Base-by-base conservation (phyloP, 2,113 vertebrate genomes). In the Clarias batrachus region DNA sequence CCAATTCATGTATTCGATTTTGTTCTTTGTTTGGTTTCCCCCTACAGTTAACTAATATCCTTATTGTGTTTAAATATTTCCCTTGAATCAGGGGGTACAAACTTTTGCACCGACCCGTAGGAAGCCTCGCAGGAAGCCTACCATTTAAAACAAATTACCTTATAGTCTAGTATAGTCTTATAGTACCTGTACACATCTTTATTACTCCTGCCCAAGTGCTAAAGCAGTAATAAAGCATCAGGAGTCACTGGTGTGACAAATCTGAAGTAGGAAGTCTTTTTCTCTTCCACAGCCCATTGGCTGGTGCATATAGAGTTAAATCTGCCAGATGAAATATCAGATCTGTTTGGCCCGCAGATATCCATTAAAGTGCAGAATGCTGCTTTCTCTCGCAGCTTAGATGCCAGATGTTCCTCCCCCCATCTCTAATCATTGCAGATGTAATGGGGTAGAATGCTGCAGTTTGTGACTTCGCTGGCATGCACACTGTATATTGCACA, bases 371-470 rank as follows among this genome's bases (percentile, higher is more conserved):
- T 95, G 93, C 95, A 95, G 96, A 95, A 96, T 95, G 96, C 96
- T 96, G 95, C 95, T 97, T 96, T 97, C 96, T 96, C 96, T 96
- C 97, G 96, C 96, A 95, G 96, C 97, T 96, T 95, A 96, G 96
- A 96, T 94, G 95, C 97, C 97, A 98, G 97, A 97, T 99, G 97
- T 98, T 97, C 96, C 96, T 95, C 94, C 95, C 96, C 94, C 96
- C 95, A 96, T 96, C 96, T 96, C 97, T 96, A 96, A 96, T 98
- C 97, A 97, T 97, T 97, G 97, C 96, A 96, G 97, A 97, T 96
- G 97, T 97, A 98, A 98, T 98, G 97, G 97, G 95, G 96, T 97
- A 97, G 96, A 97, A 97, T 98, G 96, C 96, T 95, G 96, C 97
- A 96, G 96, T 97, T 97, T 96, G 96, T 95, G 96, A 96, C 97